These are phyloP conservation scores for Perca schrenkii DNA, from an alignment of 2,113 vertebrate genomes.

Conservation along the genomic window DNA sequence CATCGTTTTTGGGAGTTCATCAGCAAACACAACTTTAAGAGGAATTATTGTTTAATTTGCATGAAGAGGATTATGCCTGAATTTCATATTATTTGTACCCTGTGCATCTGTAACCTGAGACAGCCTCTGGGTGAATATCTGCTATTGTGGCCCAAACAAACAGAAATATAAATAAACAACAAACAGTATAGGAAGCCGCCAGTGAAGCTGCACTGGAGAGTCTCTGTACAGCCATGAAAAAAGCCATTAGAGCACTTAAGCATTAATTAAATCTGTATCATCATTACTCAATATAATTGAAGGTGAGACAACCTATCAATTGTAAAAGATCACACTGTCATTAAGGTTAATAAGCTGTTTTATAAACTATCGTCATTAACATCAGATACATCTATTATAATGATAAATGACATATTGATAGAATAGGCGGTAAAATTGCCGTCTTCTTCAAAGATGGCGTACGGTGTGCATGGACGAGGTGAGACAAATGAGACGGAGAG, in stretches of 20 bases:
- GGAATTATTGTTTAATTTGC: slow-evolving; percentile 7
- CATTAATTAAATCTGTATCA: slow-evolving; percentile 71
- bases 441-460: not conserved
- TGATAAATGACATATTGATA: slow-evolving; percentile 80
- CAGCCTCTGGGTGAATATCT: not conserved
- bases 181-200: not conserved
- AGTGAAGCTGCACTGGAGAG: not conserved
- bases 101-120: not conserved
- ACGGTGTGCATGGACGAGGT: not conserved
- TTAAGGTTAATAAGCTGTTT: slow-evolving; percentile 84
- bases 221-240: slow-evolving; percentile 14
- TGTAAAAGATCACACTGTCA: slow-evolving; percentile 81
- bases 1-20: slow-evolving; percentile 4
- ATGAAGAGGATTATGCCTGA: not conserved
- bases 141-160: too few species aligned
- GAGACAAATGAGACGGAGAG: slow-evolving; percentile 1
- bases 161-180: not conserved
- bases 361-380: slow-evolving; percentile 79
- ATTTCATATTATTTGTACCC: not conserved
- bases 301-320: slow-evolving; percentile 80
- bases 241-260: slow-evolving; percentile 57
- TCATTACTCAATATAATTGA: slow-evolving; percentile 78
- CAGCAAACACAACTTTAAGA: slow-evolving; percentile 28
- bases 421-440: slow-evolving; percentile 40
- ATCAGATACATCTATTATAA: slow-evolving; percentile 73